Conservation (phyloP, 2,797 vertebrate genomes). For the Sebastes iracundus region DNA sequence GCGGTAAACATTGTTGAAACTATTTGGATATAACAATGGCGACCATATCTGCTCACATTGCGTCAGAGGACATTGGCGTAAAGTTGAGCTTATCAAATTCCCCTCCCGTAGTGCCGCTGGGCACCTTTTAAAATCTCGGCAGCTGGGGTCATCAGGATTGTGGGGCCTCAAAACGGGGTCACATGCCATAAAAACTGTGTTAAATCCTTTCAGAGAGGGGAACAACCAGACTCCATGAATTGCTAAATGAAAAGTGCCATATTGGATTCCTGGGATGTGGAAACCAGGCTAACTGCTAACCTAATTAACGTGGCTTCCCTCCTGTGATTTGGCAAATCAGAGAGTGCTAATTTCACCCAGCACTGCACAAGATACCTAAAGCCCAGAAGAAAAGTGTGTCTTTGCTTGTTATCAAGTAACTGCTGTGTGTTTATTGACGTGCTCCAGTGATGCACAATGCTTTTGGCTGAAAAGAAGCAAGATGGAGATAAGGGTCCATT, state of each 20-base stretch:
- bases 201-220: background rate
- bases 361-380: constrained; percentile 19
- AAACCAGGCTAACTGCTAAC: constrained; percentile 58
- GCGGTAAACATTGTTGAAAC: background rate
- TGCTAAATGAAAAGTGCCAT: constrained; percentile 6
- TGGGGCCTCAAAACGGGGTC: constrained; percentile 13
- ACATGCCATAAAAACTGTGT: constrained; percentile 13
- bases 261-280: constrained; percentile 24
- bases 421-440: background rate
- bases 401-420: background rate
- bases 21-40: background rate
- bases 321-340: constrained; percentile 47
- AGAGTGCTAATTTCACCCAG: constrained; percentile 46
- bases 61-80: accelerated
- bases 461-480: background rate
- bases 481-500: background rate
- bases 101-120: background rate
- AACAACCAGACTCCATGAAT: background rate
- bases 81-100: background rate
- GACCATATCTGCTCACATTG: no score
- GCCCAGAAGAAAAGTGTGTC: background rate
- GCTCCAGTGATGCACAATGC: background rate
- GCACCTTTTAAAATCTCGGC: background rate
- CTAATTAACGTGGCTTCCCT: constrained; percentile 54
- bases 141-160: constrained; percentile 1